Conservation (phyloP, 2,797 vertebrate genomes). For the Simalia tracyae region DNA sequence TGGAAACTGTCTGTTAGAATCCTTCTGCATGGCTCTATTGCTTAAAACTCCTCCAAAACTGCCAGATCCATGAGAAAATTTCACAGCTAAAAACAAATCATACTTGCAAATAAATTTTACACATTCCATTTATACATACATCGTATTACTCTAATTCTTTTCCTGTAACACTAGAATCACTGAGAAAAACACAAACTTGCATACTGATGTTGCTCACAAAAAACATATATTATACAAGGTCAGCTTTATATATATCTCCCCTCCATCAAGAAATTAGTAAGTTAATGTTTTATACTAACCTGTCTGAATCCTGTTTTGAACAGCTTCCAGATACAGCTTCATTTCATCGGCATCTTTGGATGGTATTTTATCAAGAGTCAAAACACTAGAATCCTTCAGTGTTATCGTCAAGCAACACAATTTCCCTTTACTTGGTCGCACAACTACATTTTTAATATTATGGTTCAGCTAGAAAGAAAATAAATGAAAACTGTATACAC, state of each 20-base stretch:
- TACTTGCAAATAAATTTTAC: background rate
- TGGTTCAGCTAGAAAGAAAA: slow-evolving; percentile 84
- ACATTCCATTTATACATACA: background rate
- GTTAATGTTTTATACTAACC: slow-evolving; percentile 71
- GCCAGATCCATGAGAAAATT: slow-evolving; percentile 89
- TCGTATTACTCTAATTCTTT: background rate
- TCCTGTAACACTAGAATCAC: background rate
- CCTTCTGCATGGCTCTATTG: slow-evolving; percentile 86
- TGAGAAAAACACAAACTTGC: background rate
- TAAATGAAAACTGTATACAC: slow-evolving; percentile 17
- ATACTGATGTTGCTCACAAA: background rate
- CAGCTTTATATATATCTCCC: background rate
- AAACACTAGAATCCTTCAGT: slow-evolving; percentile 85
- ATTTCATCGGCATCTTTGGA: slow-evolving; percentile 83
- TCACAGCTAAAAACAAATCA: slow-evolving; percentile 77
- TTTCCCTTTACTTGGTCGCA: slow-evolving; percentile 76
- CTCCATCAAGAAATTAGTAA: background rate
- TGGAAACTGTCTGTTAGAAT: slow-evolving; percentile 79
- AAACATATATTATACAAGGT: background rate
- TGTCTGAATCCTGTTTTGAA: slow-evolving; percentile 81
- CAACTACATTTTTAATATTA: slow-evolving; percentile 88
- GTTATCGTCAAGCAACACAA: slow-evolving; percentile 84
- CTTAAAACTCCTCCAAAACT: slow-evolving; percentile 89
- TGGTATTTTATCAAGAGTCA: slow-evolving; percentile 87
- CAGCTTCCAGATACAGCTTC: slow-evolving; percentile 87